Evolutionary conservation across 1,140 invertebrate genomes (phyloP).

Genomic region (Manduca sexta): DNA sequence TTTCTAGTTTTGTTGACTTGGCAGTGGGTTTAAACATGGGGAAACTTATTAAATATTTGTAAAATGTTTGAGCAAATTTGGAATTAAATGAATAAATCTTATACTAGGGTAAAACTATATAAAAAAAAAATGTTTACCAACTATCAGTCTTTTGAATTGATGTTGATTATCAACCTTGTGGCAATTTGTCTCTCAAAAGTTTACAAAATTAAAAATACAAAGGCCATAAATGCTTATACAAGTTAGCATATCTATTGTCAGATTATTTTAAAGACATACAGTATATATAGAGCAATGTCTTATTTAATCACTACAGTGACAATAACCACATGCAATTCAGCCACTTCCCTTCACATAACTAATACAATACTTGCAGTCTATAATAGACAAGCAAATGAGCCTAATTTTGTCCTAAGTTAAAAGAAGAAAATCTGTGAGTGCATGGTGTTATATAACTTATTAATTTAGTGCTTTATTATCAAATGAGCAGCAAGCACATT

Average conservation of each 20-base stretch:
- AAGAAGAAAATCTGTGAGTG: background rate
- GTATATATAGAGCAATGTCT: background rate
- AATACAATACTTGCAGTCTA: no score
- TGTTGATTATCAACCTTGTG: conserved; percentile 71
- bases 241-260: conserved; percentile 62
- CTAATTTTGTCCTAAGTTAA: no score
- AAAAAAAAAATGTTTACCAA: conserved; percentile 72
- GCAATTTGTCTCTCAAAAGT: conserved; percentile 69
- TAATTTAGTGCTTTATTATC: background rate
- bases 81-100: conserved; percentile 65
- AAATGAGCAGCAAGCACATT: no score
- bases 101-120: conserved; percentile 72
- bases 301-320: background rate
- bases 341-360: no score
- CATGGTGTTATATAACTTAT: background rate
- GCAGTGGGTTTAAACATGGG: conserved; percentile 57
- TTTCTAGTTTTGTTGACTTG: conserved; percentile 23
- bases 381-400: no score
- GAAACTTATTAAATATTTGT: conserved; percentile 60
- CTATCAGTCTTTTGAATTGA: conserved; percentile 76
- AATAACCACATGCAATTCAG: no score
- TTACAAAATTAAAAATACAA: conserved; percentile 56
- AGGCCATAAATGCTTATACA: conserved; percentile 33
- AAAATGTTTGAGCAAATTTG: conserved; percentile 69
- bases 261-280: conserved; percentile 23